Conservation (phyloP, 2,797 vertebrate species). For the Clarias platycephalus region DNA sequence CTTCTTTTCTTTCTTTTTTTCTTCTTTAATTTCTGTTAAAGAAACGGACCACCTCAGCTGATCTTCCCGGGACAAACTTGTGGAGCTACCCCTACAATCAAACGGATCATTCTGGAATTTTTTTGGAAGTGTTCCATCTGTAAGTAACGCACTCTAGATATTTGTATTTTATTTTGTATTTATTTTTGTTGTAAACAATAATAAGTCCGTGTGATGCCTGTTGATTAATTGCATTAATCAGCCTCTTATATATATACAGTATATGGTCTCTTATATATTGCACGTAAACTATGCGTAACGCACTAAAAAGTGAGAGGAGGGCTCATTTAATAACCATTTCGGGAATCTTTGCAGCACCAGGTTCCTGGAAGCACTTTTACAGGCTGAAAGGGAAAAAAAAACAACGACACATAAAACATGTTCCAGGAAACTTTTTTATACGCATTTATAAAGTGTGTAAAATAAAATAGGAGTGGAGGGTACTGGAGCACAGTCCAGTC, state of each 20-base stretch:
- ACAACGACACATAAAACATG: background rate
- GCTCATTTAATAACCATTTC: background rate
- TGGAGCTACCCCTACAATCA: constrained; percentile 5
- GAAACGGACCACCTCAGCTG: background rate
- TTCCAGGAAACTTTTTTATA: constrained; percentile 6
- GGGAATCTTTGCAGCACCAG: background rate
- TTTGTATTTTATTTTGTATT: background rate
- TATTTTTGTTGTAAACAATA: background rate
- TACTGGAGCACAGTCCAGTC: background rate
- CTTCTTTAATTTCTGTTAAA: background rate
- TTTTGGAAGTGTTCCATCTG: constrained; percentile 12
- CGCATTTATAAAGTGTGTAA: background rate
- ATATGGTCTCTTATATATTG: background rate
- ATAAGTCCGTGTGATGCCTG: background rate
- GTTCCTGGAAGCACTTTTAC: constrained; percentile 17
- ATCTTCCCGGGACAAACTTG: constrained; percentile 18
- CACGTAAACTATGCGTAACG: background rate
- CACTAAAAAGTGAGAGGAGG: background rate
- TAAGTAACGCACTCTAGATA: constrained; percentile 10
- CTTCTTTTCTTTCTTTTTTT: no score
- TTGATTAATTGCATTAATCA: background rate
- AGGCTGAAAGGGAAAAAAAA: background rate
- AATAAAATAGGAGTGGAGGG: background rate
- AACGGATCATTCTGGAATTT: background rate
- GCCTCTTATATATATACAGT: no score